Evolutionary conservation across 2,113 vertebrate genomes (phyloP).

Genomic region (Cyphomyrus plagiostoma): DNA sequence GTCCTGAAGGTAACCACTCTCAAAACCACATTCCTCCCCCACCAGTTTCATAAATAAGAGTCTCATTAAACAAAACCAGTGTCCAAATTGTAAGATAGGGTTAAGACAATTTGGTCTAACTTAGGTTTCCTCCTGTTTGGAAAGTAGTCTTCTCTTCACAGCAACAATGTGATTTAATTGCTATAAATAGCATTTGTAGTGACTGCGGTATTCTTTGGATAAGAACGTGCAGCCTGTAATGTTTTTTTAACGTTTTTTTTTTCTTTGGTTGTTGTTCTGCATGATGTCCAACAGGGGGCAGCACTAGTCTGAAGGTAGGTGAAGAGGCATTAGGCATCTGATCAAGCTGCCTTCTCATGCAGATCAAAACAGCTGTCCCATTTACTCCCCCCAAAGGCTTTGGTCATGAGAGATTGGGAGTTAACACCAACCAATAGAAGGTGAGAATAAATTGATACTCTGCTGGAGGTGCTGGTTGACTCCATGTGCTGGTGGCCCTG

Average conservation of each 20-base stretch:
- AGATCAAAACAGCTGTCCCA: neutral
- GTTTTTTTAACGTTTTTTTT: neutral
- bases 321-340: slow-evolving; percentile 12
- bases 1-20: neutral
- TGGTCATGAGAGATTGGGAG: neutral
- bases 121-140: neutral
- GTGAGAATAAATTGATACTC: neutral
- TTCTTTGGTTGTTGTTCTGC: slow-evolving; percentile 29
- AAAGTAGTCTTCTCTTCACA: neutral
- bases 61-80: neutral
- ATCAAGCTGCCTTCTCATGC: slow-evolving; percentile 21
- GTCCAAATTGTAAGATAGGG: neutral
- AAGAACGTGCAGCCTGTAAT: neutral
- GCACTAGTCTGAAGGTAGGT: slow-evolving; percentile 24
- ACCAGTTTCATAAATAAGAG: neutral
- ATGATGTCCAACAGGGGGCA: slow-evolving; percentile 53
- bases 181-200: slow-evolving; percentile 1
- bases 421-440: neutral
- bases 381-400: neutral
- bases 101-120: neutral
- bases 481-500: slow-evolving; percentile 10
- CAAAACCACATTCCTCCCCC: neutral
- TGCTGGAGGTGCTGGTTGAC: neutral
- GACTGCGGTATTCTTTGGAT: neutral
- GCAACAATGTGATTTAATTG: neutral